These are phyloP conservation scores for Tetrao urogallus DNA, from an alignment of 2,113 vertebrate genomes.

Conservation along the genomic window DNA sequence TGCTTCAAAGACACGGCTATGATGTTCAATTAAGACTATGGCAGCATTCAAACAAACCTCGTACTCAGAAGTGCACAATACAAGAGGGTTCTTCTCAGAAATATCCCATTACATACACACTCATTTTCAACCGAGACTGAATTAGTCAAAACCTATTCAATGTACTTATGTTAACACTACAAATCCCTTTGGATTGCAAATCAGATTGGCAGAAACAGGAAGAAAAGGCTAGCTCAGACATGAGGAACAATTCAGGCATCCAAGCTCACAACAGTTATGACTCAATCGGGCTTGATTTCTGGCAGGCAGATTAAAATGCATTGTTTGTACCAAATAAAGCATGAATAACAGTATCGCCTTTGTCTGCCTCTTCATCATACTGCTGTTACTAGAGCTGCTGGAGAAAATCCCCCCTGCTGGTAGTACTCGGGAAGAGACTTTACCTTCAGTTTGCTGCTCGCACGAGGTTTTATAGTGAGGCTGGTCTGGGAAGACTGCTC, in stretches of 20 bases:
- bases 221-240: constrained; percentile 14
- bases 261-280: constrained; percentile 1
- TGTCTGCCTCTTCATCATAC: not conserved
- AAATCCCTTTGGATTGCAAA: constrained; percentile 16
- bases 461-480: not conserved
- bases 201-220: not conserved
- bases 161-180: not conserved
- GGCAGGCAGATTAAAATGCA: constrained; percentile 28
- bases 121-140: not conserved
- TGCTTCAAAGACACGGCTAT: not conserved
- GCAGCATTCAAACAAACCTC: constrained; percentile 11
- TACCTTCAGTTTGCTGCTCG: not conserved
- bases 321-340: constrained; percentile 31
- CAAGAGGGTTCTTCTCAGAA: constrained; percentile 38
- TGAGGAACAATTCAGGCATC: constrained; percentile 21
- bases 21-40: not conserved
- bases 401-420: not conserved
- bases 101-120: constrained; percentile 29
- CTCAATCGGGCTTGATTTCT: constrained; percentile 31
- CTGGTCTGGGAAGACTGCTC: not conserved
- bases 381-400: not conserved
- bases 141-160: constrained; percentile 15
- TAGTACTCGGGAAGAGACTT: not conserved
- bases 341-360: not conserved
- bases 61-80: constrained; percentile 11